Percentiles rank a stretch among this genome's conserved stretches.
Evolutionary conservation across 37 sponge, comb jelly and placozoan genomes (phyloP).

Genomic region (Hexactinellida sp.): DNA sequence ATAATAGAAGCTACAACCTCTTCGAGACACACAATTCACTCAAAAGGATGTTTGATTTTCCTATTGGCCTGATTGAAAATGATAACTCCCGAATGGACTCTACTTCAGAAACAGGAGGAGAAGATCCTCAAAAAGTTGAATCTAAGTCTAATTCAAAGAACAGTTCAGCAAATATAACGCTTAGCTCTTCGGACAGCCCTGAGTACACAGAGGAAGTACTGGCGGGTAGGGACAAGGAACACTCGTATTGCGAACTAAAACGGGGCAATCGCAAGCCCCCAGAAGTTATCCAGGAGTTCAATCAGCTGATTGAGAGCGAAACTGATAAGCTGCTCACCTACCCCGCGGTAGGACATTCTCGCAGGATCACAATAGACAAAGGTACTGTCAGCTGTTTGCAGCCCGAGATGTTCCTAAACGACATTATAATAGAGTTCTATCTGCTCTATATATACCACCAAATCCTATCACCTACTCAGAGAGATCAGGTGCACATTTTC

Average conservation of each 20-base stretch:
- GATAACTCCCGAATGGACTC: background rate
- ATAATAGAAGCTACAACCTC: background rate
- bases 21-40: background rate
- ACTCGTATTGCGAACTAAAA: background rate
- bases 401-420: background rate
- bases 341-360: background rate
- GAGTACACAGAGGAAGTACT: background rate
- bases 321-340: background rate
- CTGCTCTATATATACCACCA: background rate
- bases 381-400: background rate
- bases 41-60: background rate
- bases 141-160: background rate
- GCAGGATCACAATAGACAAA: background rate
- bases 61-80: background rate
- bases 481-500: slow-evolving; percentile 6
- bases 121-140: background rate
- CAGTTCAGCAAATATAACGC: background rate
- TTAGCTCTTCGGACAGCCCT: background rate
- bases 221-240: background rate
- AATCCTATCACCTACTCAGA: background rate
- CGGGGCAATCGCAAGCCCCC: background rate
- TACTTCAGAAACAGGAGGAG: background rate
- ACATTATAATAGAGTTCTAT: background rate
- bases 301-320: background rate
- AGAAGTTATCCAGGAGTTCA: background rate